Conservation (phyloP, 2,888 invertebrate species). For the Cephus runcator region DNA sequence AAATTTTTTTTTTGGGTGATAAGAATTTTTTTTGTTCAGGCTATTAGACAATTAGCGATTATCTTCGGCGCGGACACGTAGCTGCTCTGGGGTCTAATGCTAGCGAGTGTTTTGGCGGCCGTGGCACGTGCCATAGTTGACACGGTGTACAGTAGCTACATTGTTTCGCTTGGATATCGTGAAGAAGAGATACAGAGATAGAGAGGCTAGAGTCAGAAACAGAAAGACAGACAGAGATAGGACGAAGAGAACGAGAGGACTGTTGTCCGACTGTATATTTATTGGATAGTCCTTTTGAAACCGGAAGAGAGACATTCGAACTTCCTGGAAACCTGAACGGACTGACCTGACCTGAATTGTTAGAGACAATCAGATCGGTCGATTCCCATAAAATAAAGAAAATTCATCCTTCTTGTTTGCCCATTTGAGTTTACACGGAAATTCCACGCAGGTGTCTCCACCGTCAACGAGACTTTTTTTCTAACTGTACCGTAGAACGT, state of each 20-base stretch:
- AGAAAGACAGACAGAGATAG: neutral
- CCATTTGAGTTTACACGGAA: no score
- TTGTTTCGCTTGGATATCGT: slow-evolving; percentile 31
- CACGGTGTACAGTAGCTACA: slow-evolving; percentile 45
- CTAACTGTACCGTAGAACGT: no score
- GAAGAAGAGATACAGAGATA: neutral
- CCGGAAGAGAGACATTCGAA: slow-evolving; percentile 24
- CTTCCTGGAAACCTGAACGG: slow-evolving; percentile 31
- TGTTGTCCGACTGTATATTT: no score
- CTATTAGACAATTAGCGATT: no score
- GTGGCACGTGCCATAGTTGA: slow-evolving; percentile 41
- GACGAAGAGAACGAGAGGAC: neutral
- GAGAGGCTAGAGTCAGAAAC: neutral
- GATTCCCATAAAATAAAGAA: no score
- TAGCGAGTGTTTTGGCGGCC: slow-evolving; percentile 44
- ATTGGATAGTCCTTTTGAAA: no score
- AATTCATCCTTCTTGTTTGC: no score
- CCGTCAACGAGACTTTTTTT: no score
- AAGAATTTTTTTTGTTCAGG: no score
- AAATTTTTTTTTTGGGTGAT: no score
- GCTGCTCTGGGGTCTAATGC: slow-evolving; percentile 31
- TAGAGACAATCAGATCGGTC: no score
- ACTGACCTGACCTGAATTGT: neutral
- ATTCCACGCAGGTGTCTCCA: no score
- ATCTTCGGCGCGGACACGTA: slow-evolving; percentile 17